These are phyloP conservation scores for Hypolimnas misippus DNA, from an alignment of 2,888 invertebrate genomes.

Conservation along the genomic window DNA sequence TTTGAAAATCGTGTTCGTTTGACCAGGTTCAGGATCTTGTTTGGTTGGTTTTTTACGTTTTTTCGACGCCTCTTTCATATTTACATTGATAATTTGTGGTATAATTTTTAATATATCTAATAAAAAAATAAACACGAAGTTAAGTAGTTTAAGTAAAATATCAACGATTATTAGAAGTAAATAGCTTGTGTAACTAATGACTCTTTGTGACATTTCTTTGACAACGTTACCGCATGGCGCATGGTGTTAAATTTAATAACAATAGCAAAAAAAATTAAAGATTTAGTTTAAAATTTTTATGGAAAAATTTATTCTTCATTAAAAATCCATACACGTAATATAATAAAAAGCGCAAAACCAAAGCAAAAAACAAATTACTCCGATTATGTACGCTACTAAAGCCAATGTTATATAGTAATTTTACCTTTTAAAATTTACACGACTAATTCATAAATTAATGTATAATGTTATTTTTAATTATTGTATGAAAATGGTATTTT, in stretches of 20 bases:
- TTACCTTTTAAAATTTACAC: too few species aligned
- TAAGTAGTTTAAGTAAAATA: constrained; percentile 58
- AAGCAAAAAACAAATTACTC: too few species aligned
- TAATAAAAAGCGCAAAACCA: too few species aligned
- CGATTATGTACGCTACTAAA: too few species aligned
- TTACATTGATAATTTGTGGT: constrained; percentile 55
- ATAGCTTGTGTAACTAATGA: constrained; percentile 57
- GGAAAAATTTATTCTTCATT: too few species aligned
- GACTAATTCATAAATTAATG: too few species aligned
- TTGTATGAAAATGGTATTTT: too few species aligned
- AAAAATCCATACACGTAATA: too few species aligned
- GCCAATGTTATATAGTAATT: too few species aligned
- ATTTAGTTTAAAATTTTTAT: neutral
- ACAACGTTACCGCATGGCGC: constrained; percentile 17
- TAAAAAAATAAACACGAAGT: constrained; percentile 46
- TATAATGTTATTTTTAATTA: too few species aligned
- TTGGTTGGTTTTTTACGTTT: constrained; percentile 61
- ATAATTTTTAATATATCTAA: constrained; percentile 50
- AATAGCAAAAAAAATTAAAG: neutral
- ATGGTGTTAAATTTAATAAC: constrained; percentile 10
- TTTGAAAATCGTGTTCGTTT: constrained; percentile 51
- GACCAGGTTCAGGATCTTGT: constrained; percentile 59
- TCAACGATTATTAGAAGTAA: constrained; percentile 61
- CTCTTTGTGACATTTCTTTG: constrained; percentile 54
- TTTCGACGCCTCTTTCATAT: constrained; percentile 69